Percentiles rank a stretch among this genome's conserved stretches.
These are phyloP conservation scores for Heterotis niloticus DNA, from an alignment of 2,113 vertebrate species.

Conservation along the genomic window DNA sequence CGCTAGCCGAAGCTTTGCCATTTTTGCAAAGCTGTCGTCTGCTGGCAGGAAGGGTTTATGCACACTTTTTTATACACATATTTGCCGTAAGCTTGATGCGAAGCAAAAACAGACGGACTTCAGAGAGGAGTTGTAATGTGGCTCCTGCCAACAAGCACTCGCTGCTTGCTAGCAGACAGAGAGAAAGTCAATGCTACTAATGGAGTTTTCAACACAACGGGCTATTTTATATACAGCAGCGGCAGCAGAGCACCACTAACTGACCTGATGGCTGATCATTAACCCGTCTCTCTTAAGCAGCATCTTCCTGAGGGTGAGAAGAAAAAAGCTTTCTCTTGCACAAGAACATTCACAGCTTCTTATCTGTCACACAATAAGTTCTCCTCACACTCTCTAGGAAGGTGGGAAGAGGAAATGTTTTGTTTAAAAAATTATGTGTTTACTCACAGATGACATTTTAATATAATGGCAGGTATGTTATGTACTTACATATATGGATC, in stretches of 20 bases:
- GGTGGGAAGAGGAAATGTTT: background rate
- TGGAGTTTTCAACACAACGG: slow-evolving; percentile 29
- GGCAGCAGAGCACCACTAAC: background rate
- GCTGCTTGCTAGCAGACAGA: slow-evolving; percentile 32
- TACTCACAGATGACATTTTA: background rate
- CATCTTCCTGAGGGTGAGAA: too few relatives aligned
- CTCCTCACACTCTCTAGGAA: background rate
- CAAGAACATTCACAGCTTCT: background rate
- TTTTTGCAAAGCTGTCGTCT: too few relatives aligned
- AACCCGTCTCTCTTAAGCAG: slow-evolving; percentile 16
- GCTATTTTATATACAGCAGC: slow-evolving; percentile 14
- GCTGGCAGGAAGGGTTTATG: too few relatives aligned
- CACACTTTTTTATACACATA: background rate
- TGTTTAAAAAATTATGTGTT: background rate
- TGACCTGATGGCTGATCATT: slow-evolving; percentile 31
- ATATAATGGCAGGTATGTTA: background rate
- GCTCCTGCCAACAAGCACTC: slow-evolving; percentile 33
- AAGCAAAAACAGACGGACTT: background rate
- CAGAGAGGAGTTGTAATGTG: slow-evolving; percentile 17
- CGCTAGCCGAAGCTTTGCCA: too few relatives aligned
- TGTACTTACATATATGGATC: too few relatives aligned
- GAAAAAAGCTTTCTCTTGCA: too few relatives aligned
- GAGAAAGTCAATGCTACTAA: slow-evolving; percentile 41
- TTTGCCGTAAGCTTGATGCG: background rate
- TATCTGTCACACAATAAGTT: background rate